Conservation (phyloP, 2,113 vertebrate species). For the Cettia cetti region DNA sequence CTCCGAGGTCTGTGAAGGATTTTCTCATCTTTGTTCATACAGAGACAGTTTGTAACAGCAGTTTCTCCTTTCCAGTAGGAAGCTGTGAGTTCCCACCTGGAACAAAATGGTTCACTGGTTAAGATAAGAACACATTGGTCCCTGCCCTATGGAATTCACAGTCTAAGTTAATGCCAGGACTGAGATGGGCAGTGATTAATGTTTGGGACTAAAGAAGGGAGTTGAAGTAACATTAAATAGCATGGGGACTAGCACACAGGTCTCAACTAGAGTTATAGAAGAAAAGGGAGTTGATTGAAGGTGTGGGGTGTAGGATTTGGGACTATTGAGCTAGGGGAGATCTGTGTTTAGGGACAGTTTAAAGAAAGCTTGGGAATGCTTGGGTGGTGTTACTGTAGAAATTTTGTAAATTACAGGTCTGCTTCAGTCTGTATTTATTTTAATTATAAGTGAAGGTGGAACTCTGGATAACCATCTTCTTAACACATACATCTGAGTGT, state of each 20-base stretch:
- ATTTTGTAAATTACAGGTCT: background rate
- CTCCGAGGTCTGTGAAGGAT: background rate
- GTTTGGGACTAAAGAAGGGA: background rate
- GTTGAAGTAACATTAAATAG: background rate
- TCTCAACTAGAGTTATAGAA: background rate
- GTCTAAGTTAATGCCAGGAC: background rate
- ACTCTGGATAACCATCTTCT: background rate
- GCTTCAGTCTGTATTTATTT: background rate
- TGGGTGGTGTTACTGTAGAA: background rate
- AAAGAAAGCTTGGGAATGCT: background rate
- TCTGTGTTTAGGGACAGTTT: background rate
- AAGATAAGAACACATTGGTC: background rate
- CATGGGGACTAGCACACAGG: background rate
- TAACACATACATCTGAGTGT: background rate
- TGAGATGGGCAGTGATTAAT: background rate
- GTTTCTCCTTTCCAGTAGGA: background rate
- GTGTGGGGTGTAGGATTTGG: background rate
- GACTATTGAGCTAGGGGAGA: background rate
- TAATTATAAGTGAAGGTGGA: background rate
- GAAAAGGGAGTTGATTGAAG: background rate
- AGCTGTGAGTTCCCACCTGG: background rate
- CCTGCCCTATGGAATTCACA: background rate
- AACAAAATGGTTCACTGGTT: background rate
- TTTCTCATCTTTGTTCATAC: background rate
- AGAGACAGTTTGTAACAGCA: background rate